Evolutionary conservation across 2,113 vertebrate species (phyloP), one percentile per base, ranked within the genome.

Genomic region (Petroica traversi): DNA sequence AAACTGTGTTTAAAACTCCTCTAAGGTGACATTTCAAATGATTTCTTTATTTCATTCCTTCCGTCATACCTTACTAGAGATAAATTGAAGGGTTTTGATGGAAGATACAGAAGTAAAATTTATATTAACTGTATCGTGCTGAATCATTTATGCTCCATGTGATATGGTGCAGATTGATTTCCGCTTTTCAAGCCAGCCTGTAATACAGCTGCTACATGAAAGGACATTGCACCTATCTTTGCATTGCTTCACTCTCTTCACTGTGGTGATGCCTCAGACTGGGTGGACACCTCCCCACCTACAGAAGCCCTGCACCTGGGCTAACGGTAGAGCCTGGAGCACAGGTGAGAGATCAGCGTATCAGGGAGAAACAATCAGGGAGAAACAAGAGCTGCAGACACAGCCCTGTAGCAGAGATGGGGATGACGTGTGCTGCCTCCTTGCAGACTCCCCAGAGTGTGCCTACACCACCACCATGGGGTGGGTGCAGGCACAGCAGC

Each of bases 401-500:
- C 4, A 68, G 66, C 2, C 11, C 10, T 8, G 6, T 12, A 4
- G 29, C 12, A 63, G 31, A 67, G 40, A 33, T 3, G 26, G 20
- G 9, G n/a, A 13, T 34, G 31, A 40, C 20, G 52, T 52, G 8
- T 12, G 41, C 9, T 51, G 20, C 24, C 18, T 52, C 31, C 40
- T 12, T 38, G 41, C 8, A 52, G 28, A 28, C 43, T 45, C 5
- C 14, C 12, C 45, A 20, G 28, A 22, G 8, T 10, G 13, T 23
- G 38, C 40, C 26, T 51, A 43, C 6, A 33, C 4, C 10, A 40
- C 17, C 22, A 24, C 29, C n/a, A n/a, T n/a, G n/a, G n/a, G n/a
- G n/a, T n/a, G 41, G 26, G 15, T 43, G 59, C 2, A 2, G n/a
- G 40, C 38, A 55, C 5, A 51, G 19, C 0, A 2, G 14, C 5